Percentiles rank a stretch among this genome's conserved stretches.
Conservation (phyloP, 2,113 vertebrate genomes). For the Catharus bicknelli region DNA sequence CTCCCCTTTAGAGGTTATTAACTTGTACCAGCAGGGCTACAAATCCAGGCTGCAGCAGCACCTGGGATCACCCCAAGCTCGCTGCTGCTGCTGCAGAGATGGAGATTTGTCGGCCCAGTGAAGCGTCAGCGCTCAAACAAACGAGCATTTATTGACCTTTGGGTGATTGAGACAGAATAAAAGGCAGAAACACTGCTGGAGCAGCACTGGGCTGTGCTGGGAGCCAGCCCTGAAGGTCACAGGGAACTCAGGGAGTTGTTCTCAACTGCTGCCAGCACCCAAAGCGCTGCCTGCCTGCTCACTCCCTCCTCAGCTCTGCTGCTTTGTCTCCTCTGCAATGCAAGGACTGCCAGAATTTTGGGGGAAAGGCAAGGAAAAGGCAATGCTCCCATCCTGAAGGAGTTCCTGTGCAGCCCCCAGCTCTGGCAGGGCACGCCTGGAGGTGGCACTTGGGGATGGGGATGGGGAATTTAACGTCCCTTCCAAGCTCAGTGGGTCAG, state of each 20-base stretch:
- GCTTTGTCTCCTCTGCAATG: rapidly evolving
- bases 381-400: not conserved
- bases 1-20: not conserved
- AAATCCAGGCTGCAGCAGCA: not conserved
- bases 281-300: not conserved
- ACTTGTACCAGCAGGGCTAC: not conserved
- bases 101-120: conserved; percentile 4
- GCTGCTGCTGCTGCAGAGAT: not conserved
- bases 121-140: not conserved
- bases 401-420: not conserved
- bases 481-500: rapidly evolving
- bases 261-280: not conserved
- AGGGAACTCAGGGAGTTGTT: not conserved
- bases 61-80: not conserved
- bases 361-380: not conserved
- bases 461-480: not conserved
- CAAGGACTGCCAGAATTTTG: not conserved
- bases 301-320: not conserved
- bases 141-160: conserved; percentile 45
- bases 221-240: not conserved
- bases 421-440: not conserved
- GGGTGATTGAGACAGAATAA: not conserved
- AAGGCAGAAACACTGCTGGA: not conserved
- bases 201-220: not conserved
- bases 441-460: not conserved